A percentile compares a stretch with the other conserved stretches of the same genome.
phyloP scores from a whole-genome alignment of 2,888 invertebrate genomes.

The Lithophane leautieri region DNA sequence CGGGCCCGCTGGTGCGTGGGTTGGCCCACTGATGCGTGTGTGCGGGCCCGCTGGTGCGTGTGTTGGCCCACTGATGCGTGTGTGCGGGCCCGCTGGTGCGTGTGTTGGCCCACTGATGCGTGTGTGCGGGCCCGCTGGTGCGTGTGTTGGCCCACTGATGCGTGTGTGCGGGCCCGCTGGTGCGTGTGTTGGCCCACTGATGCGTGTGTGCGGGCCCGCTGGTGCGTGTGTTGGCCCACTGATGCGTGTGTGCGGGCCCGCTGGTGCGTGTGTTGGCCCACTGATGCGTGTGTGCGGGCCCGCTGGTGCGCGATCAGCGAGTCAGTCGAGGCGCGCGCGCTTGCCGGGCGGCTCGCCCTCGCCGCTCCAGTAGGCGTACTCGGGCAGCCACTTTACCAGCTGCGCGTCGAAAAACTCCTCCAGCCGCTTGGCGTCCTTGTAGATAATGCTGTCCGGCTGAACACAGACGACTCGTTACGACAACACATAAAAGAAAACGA shows the following conservation, averaged over 20 bases:
- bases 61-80: no score
- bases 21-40: no score
- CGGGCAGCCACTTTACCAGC: constrained; percentile 95
- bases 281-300: no score
- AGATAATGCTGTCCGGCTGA: constrained; percentile 94
- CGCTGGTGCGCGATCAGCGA: background rate
- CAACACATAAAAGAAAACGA: background rate
- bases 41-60: no score
- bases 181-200: no score
- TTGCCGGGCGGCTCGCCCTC: constrained; percentile 82
- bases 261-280: background rate
- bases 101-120: no score
- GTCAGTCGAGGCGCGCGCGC: constrained; percentile 79
- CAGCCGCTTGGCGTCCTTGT: constrained; percentile 94
- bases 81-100: background rate
- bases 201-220: background rate
- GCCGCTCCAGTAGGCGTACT: constrained; percentile 91
- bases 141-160: no score
- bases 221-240: background rate
- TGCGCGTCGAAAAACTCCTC: constrained; percentile 96
- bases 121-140: background rate
- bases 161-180: no score
- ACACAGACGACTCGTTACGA: background rate
- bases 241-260: background rate
- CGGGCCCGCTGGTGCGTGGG: no score